Percentiles rank a stretch among this genome's conserved stretches.
phyloP scores from a whole-genome alignment of 2,888 invertebrate species.

The Blomia tropicalis region DNA sequence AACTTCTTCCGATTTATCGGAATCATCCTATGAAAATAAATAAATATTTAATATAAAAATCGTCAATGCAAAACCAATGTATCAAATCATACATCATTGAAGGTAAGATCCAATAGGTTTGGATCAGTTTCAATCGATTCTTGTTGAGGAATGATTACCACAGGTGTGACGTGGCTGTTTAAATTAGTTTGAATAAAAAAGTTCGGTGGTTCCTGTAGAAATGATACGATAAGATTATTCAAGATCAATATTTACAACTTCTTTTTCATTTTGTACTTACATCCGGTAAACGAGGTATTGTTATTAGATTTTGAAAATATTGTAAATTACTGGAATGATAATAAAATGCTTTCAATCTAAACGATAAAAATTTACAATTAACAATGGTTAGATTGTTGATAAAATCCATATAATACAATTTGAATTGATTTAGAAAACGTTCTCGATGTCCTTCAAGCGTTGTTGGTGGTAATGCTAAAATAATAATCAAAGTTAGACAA shows the following conservation, averaged over 20 bases:
- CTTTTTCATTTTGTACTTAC: constrained; percentile 38
- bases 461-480: constrained; percentile 61
- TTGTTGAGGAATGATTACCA: constrained; percentile 58
- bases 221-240: constrained; percentile 26
- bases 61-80: neutral
- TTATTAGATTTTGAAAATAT: constrained; percentile 89
- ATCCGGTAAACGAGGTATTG: constrained; percentile 76
- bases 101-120: constrained; percentile 37
- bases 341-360: constrained; percentile 67
- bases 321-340: constrained; percentile 79
- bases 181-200: constrained; percentile 82
- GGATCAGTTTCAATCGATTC: constrained; percentile 39
- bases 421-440: constrained; percentile 76
- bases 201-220: constrained; percentile 69
- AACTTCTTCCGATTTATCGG: constrained; percentile 18
- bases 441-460: constrained; percentile 72
- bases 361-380: constrained; percentile 1
- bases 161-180: constrained; percentile 80
- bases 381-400: neutral
- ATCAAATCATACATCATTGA: constrained; percentile 8
- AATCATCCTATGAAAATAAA: neutral
- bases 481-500: constrained; percentile 21
- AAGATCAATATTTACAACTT: constrained; percentile 17
- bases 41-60: neutral
- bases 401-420: constrained; percentile 39